Evolutionary conservation across 2,888 invertebrate genomes (phyloP).

Genomic region (Zeuzera pyrina): DNA sequence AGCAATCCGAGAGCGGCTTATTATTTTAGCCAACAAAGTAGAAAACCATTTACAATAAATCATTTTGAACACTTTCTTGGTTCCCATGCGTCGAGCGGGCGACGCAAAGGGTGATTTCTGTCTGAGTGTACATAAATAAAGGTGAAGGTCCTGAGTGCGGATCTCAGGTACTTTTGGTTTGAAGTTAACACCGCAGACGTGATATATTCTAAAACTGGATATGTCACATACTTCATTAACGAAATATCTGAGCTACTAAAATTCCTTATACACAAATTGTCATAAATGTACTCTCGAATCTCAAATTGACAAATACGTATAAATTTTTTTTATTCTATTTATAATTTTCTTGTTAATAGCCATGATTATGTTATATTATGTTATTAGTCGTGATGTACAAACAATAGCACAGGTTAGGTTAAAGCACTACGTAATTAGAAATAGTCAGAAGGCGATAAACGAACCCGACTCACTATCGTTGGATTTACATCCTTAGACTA

Average conservation of each 20-base stretch:
- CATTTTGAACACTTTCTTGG: slow-evolving; percentile 71
- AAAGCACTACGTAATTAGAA: too few species aligned
- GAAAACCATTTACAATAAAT: slow-evolving; percentile 74
- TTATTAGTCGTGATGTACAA: too few species aligned
- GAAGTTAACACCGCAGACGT: slow-evolving; percentile 23
- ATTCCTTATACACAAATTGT: too few species aligned
- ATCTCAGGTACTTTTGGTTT: slow-evolving; percentile 55
- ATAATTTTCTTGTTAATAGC: too few species aligned
- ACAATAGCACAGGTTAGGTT: too few species aligned
- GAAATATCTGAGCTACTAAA: background rate
- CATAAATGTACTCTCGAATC: too few species aligned
- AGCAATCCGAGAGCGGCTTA: slow-evolving; percentile 55
- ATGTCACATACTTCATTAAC: slow-evolving; percentile 5
- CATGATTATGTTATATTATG: too few species aligned
- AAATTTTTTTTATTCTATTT: too few species aligned
- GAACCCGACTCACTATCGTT: too few species aligned
- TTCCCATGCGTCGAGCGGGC: slow-evolving; percentile 65
- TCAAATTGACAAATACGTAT: too few species aligned
- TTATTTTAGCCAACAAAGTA: slow-evolving; percentile 74
- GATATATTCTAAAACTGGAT: slow-evolving; percentile 25
- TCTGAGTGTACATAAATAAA: slow-evolving; percentile 70
- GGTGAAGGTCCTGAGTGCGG: slow-evolving; percentile 60
- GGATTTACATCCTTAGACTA: too few species aligned
- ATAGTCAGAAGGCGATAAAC: too few species aligned
- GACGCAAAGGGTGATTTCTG: slow-evolving; percentile 72